Evolutionary conservation across 2,888 invertebrate genomes (phyloP), one percentile per base, ranked within the genome.

Genomic region (Caenorhabditis sulstoni): DNA sequence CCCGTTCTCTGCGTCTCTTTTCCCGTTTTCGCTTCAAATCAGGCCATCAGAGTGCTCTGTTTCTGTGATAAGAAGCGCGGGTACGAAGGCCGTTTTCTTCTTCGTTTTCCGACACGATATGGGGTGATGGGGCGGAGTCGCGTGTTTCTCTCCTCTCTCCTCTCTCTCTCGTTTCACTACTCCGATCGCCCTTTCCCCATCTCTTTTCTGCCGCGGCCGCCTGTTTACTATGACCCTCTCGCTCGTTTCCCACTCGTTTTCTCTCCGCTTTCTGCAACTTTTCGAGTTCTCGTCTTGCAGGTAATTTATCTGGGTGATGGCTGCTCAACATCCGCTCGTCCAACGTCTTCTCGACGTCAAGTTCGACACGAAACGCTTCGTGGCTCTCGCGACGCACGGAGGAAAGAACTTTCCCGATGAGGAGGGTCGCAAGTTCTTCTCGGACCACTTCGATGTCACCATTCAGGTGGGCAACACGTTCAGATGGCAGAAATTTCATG

Each of bases 361-460:
- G 22, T 81, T 84, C 58, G 83, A 84, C 81, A 70, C 77, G 23
- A 77, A 79, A 44, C 50, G 70, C 9, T 83, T 82, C 58, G 53
- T 82, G 52, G 58, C 66, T 23, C 65, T 84, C 14, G 82, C 85
- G 41, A 80, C 82, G 7, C 79, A 81, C 37, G 81, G 85, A 22
- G 82, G 81, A 37, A 58, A 73, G 55, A 81, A 82, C 37, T 87
- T 87, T 73, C 83, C 85, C 7, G 83, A 85, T 39, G 44, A 59
- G 14, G 81, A 81, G 57, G 84, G 84, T 9, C 59, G 80, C 22
- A 75, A 70, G 49, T 84, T 81, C 75, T 78, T 88, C 44, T 59
- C 78, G 29, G 85, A 87, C 55, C 88, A 89, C 58, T 89, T 89
- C 58, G 83, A 82, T 52, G 57, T 88, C 65, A 88, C 88, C 20